phyloP scores from a whole-genome alignment of 2,888 invertebrate species.

The Cryptus viduatorius region DNA sequence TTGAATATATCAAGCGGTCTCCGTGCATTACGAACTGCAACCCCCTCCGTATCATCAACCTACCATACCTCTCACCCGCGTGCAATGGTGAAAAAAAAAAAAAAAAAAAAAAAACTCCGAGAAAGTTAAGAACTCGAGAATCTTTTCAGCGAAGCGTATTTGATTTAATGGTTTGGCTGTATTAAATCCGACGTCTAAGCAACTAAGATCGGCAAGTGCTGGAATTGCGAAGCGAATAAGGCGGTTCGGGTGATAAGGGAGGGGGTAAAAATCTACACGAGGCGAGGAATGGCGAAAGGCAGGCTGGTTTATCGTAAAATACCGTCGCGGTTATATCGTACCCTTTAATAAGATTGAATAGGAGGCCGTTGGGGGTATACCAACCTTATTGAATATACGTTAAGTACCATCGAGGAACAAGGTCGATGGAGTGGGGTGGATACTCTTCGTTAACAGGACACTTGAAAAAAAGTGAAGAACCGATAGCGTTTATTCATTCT shows the following conservation, averaged over 20 bases:
- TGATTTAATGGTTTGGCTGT: slow-evolving; percentile 43
- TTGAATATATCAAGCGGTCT: slow-evolving; percentile 46
- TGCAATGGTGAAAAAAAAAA: slow-evolving; percentile 46
- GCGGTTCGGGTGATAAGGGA: not conserved
- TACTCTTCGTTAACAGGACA: slow-evolving; percentile 28
- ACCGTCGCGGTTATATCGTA: slow-evolving; percentile 21
- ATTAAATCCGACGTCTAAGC: slow-evolving; percentile 31
- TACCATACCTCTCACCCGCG: slow-evolving; percentile 23
- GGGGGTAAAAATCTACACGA: slow-evolving; percentile 9
- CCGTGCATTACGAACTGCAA: slow-evolving; percentile 24
- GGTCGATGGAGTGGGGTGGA: slow-evolving; percentile 3
- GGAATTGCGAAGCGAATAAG: slow-evolving; percentile 8
- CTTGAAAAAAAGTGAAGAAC: slow-evolving; percentile 28
- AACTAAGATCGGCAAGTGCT: slow-evolving; percentile 25
- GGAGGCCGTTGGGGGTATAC: slow-evolving; percentile 20
- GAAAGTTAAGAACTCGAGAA: slow-evolving; percentile 34
- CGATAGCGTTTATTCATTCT: slow-evolving; percentile 24
- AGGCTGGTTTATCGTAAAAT: slow-evolving; percentile 42
- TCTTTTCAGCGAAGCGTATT: slow-evolving; percentile 26
- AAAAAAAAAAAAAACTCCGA: slow-evolving; percentile 22
- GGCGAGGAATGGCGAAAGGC: not conserved
- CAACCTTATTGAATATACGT: slow-evolving; percentile 29
- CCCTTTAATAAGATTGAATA: slow-evolving; percentile 31
- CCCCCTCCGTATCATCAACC: not conserved
- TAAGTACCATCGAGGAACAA: slow-evolving; percentile 39